phyloP scores from a whole-genome alignment of 2,888 invertebrate genomes.

The Nycteola revayana region DNA sequence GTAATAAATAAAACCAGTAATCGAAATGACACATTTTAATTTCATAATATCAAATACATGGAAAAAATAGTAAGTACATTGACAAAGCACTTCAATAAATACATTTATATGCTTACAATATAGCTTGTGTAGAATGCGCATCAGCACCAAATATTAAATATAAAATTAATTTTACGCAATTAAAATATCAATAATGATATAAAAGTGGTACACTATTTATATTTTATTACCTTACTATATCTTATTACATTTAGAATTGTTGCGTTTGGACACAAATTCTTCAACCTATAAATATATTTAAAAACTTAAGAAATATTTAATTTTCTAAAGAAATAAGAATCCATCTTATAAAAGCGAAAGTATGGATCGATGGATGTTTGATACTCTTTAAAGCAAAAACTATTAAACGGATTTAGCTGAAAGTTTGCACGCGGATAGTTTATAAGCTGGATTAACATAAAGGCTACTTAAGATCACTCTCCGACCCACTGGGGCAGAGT shows the following conservation, averaged over 20 bases:
- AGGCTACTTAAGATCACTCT: no score
- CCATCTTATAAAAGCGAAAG: no score
- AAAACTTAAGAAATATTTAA: no score
- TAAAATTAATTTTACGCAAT: neutral
- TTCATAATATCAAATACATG: slow-evolving; percentile 33
- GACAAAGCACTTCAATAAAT: slow-evolving; percentile 28
- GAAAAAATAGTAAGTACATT: slow-evolving; percentile 26
- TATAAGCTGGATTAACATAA: no score
- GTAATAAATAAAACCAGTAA: slow-evolving; percentile 16
- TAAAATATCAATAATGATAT: slow-evolving; percentile 2
- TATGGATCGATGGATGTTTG: no score
- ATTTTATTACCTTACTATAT: neutral
- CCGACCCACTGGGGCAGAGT: no score
- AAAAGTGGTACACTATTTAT: neutral
- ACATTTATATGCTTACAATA: slow-evolving; percentile 14
- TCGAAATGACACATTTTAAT: slow-evolving; percentile 35
- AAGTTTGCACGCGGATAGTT: no score
- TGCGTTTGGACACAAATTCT: no score
- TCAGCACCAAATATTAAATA: slow-evolving; percentile 6
- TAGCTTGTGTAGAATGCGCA: slow-evolving; percentile 12
- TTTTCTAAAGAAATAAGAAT: no score
- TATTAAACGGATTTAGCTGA: no score
- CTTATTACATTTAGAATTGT: slow-evolving; percentile 9
- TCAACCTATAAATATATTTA: no score
- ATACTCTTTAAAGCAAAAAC: no score